These are phyloP conservation scores for Portunus trituberculatus DNA, from an alignment of 1,140 invertebrate species.

Conservation along the genomic window DNA sequence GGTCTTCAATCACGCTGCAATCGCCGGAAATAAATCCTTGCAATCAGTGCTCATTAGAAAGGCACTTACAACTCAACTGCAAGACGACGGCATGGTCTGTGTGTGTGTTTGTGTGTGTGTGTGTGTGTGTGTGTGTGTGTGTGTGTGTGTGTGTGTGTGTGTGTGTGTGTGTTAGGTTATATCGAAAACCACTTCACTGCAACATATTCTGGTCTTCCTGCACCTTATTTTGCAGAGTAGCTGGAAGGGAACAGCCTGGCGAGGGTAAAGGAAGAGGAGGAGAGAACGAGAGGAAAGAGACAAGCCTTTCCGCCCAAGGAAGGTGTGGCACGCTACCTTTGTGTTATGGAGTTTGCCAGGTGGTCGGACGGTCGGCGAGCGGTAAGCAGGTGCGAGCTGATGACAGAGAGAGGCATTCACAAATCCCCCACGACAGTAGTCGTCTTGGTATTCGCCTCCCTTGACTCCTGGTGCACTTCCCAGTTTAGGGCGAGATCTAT, in stretches of 20 bases:
- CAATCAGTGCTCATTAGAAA: background rate
- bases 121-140: slow-evolving; percentile 40
- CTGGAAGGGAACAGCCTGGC: background rate
- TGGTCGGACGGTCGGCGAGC: background rate
- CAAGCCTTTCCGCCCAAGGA: background rate
- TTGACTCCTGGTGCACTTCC: background rate
- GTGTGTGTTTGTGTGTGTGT: slow-evolving; percentile 50
- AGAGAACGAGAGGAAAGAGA: slow-evolving; percentile 30
- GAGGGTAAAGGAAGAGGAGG: background rate
- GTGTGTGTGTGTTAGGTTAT: background rate
- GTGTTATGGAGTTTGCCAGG: background rate
- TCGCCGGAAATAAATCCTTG: background rate
- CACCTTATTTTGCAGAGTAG: background rate
- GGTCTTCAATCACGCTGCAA: background rate
- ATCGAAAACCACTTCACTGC: background rate
- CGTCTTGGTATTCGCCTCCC: background rate
- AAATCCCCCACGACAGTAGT: background rate
- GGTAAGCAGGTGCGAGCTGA: background rate
- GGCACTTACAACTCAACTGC: background rate
- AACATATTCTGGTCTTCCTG: background rate
- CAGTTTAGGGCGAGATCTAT: background rate
- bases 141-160: background rate
- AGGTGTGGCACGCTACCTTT: slow-evolving; percentile 18
- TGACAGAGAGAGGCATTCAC: background rate
- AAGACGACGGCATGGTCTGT: background rate